Evolutionary conservation across 2,888 invertebrate genomes (phyloP), one percentile per base, ranked within the genome.

Genomic region (Ophonus ardosiacus): DNA sequence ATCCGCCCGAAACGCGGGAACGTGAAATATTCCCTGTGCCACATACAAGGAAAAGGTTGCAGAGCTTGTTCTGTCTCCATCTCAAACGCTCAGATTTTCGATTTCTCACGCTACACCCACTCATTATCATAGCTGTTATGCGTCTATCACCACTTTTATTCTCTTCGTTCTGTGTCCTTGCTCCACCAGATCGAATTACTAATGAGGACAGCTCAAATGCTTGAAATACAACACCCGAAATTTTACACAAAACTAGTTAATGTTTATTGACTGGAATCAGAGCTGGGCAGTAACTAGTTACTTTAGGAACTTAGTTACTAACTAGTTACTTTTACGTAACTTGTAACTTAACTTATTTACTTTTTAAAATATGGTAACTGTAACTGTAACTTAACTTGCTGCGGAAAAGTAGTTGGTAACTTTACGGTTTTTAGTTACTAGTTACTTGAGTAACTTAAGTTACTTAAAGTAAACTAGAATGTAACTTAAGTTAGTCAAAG

Each of bases 81-180:
- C 43, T 51, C 43, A 82, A 74, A 74, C 31, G 51, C 31, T 68
- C 24, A 82, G 57, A 82, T 82, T 82, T 82, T 21, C 57, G 17
- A 82, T 82, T 82, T 82, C 74, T 82, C 68, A 68, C 57, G 82
- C 31, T 18, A 31, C 71, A 21, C 71, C 82, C 59, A 71, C 82
- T 71, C 71, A 82, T 82, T 74, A 82, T 57, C 82, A 82, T 71
- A 56, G 24, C 15, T 65, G 21, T 24, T 65, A 18, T 59, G 59
- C 18, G 38, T 68, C 24, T 21, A 68, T 68, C 68, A 31, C 15
- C 21, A 40, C 15, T 38, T 21, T 68, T 68, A 68, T 68, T 38
- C 21, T 68, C 31, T n/a, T 24, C 68, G 21, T 65, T 65, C 24
- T 65, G 31, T 65, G 68, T 31, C 68, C 68, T 68, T 68, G 40